phyloP scores from a whole-genome alignment of 2,888 invertebrate genomes.

The Epistrophella euchroma region DNA sequence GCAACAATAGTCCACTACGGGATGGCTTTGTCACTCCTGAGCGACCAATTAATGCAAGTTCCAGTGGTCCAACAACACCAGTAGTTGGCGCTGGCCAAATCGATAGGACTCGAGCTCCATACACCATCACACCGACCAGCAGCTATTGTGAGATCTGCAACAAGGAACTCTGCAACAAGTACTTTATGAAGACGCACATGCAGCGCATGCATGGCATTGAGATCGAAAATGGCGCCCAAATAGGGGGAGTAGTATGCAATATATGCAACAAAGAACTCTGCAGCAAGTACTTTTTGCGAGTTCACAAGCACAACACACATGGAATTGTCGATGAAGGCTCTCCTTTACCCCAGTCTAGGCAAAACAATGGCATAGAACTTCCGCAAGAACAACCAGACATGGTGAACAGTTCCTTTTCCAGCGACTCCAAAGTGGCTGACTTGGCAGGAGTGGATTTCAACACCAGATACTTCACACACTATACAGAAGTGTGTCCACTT shows the following conservation, averaged over 20 bases:
- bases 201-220: slow-evolving; percentile 99
- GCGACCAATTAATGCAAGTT: slow-evolving; percentile 81
- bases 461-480: slow-evolving; percentile 88
- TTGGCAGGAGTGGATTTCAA: slow-evolving; percentile 85
- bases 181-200: slow-evolving; percentile 99
- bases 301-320: slow-evolving; percentile 99
- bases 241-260: slow-evolving; percentile 97
- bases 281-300: slow-evolving; percentile 98
- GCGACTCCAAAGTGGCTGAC: slow-evolving; percentile 65
- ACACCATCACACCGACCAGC: slow-evolving; percentile 88
- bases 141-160: slow-evolving; percentile 99
- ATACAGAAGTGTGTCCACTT: slow-evolving; percentile 91
- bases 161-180: slow-evolving; percentile 99
- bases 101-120: slow-evolving; percentile 84
- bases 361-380: slow-evolving; percentile 80
- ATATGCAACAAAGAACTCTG: slow-evolving; percentile 99
- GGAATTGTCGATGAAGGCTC: slow-evolving; percentile 95
- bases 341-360: slow-evolving; percentile 84
- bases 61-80: slow-evolving; percentile 56
- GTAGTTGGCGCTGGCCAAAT: slow-evolving; percentile 57
- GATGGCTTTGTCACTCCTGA: slow-evolving; percentile 85
- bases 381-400: slow-evolving; percentile 73
- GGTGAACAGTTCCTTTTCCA: slow-evolving; percentile 45
- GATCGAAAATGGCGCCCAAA: slow-evolving; percentile 95
- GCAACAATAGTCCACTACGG: slow-evolving; percentile 81